Base-by-base conservation (phyloP, 1,140 invertebrate genomes). In the Papilio aristodemus region DNA sequence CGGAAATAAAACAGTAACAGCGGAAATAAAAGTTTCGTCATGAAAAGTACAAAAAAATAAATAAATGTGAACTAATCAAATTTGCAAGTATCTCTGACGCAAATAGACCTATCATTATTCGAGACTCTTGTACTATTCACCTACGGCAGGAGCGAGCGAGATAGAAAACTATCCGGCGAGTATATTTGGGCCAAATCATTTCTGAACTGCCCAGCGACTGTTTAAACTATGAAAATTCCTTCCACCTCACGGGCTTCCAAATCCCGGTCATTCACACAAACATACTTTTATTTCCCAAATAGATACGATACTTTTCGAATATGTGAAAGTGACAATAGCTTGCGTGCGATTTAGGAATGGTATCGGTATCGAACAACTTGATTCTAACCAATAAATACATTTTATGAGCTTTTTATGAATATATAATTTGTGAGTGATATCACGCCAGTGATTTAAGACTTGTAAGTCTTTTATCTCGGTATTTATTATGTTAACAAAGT, bases 71-170 rank as follows among this genome's bases (percentile, higher is more conserved):
- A 76, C 71, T 77, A 81, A 74, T 71, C 68, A 78, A 77, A 75
- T 80, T 80, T 67, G 79, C 76, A 69, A 77, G 69, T 80, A 71
- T 70, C 72, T 75, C 66, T 64, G 73, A 74, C 71, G 71, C 75
- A 84, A 84, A 84, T 84, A 84, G 78, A 77, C 62, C 64, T 73
- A 37, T 72, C 77, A 67, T 14, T 63, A 46, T 60, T 50, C 39
- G 32, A 32, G 38, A 37, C 39, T 32, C 25, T 46, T 69, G 68
- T 69, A 58, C 54, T 62, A 37, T 38, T 50, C 58, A 37, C 25
- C 4, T 25, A 50, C 54, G 22, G 38, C 27, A 36, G 11, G 59
- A 50, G 54, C 8, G 68, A 69, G 38, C 37, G 60, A 57, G 46
- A 68, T 17, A 50, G 54, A 66, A 22, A 11, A 27, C 37, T 54